Evolutionary conservation across 2,888 invertebrate genomes (phyloP).

Genomic region (Lepidocyrtinus sp.): DNA sequence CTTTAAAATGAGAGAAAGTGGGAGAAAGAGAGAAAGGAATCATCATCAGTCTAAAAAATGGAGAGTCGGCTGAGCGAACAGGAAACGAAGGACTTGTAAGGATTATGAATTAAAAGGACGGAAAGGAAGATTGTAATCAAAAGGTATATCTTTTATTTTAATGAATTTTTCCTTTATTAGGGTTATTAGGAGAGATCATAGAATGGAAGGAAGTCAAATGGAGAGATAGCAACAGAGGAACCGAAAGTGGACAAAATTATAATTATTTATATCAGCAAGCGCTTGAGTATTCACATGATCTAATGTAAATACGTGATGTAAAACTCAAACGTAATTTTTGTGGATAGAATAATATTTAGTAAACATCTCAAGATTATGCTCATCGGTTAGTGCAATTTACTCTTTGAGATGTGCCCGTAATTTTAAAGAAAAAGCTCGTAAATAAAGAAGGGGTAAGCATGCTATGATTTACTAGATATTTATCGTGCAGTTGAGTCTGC

Average conservation of each 20-base stretch:
- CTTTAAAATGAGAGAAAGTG: constrained; percentile 5
- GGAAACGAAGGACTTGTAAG: constrained; percentile 66
- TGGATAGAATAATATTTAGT: no score
- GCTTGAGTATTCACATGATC: constrained; percentile 1
- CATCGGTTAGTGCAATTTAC: no score
- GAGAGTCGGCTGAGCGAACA: constrained; percentile 49
- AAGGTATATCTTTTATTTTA: constrained; percentile 71
- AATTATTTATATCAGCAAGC: constrained; percentile 20
- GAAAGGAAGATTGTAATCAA: constrained; percentile 70
- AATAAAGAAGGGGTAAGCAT: no score
- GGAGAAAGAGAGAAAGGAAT: no score
- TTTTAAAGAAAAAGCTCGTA: no score
- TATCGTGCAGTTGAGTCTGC: no score
- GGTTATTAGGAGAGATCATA: constrained; percentile 27
- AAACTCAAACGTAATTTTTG: no score
- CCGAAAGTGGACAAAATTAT: constrained; percentile 1
- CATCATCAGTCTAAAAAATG: constrained; percentile 33
- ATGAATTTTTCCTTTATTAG: constrained; percentile 69
- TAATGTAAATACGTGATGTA: background rate
- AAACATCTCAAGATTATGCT: no score
- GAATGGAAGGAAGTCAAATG: constrained; percentile 65
- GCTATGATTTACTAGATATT: no score
- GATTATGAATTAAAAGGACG: constrained; percentile 70
- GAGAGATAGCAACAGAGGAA: constrained; percentile 20
- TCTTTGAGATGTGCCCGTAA: no score